These are phyloP conservation scores for Pogonocherus hispidulus DNA, from an alignment of 2,888 invertebrate genomes.

Conservation along the genomic window DNA sequence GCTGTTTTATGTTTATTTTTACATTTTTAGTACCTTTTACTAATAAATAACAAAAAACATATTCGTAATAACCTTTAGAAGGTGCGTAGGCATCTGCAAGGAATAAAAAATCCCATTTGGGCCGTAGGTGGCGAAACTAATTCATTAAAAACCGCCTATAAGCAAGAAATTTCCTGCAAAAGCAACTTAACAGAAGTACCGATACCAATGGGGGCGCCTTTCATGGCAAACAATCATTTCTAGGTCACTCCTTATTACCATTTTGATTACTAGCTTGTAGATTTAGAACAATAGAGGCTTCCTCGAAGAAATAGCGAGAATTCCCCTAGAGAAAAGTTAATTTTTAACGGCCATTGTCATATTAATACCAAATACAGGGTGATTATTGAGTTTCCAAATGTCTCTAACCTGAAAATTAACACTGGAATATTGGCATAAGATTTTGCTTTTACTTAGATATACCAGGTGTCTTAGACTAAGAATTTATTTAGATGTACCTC, in stretches of 20 bases:
- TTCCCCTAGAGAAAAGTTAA: not conserved
- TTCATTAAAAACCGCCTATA: conserved; percentile 14
- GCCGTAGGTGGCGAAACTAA: not conserved
- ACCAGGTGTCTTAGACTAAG: no score
- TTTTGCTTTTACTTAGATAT: no score
- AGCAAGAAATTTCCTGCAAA: not conserved
- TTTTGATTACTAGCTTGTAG: conserved; percentile 20
- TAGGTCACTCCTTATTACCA: conserved; percentile 33
- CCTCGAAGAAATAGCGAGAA: not conserved
- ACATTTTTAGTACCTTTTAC: not conserved
- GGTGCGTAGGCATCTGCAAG: not conserved
- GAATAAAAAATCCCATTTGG: conserved; percentile 8
- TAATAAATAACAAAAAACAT: not conserved
- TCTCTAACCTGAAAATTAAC: no score
- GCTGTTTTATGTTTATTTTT: no score
- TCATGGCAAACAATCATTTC: conserved; percentile 25
- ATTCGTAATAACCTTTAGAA: not conserved
- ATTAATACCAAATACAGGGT: not conserved
- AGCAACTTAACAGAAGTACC: conserved; percentile 6
- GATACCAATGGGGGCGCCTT: conserved; percentile 15
- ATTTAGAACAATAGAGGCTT: conserved; percentile 23
- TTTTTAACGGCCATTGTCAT: not conserved
- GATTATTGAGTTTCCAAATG: no score
- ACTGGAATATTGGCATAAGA: no score
- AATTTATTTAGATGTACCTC: no score